Conservation (phyloP, 2,113 vertebrate species). For the Phrynosoma platyrhinos region DNA sequence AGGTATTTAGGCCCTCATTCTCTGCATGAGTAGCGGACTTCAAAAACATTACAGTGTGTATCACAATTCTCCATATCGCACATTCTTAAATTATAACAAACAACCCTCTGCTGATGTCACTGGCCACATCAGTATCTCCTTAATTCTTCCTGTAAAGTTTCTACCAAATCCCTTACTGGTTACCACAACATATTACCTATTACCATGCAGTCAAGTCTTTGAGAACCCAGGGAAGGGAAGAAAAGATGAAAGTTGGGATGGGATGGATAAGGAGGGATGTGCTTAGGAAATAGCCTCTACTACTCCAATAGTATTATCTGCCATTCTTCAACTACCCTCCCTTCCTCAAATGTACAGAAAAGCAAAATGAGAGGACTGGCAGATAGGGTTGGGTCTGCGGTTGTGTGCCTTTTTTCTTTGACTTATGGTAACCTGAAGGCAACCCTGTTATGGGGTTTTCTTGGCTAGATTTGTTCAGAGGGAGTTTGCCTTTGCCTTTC, state of each 20-base stretch:
- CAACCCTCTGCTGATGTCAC: too few relatives aligned
- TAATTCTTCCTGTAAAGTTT: not conserved
- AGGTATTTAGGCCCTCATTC: not conserved
- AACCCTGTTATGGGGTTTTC: too few relatives aligned
- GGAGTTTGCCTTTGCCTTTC: too few relatives aligned
- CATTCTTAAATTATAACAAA: not conserved
- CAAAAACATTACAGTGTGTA: not conserved
- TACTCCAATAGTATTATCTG: not conserved
- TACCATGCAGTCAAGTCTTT: too few relatives aligned
- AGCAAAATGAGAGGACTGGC: not conserved
- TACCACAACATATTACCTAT: not conserved
- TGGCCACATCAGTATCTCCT: not conserved
- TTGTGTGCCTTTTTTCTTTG: too few relatives aligned
- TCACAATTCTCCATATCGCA: not conserved
- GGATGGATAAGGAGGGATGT: not conserved
- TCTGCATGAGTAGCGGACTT: not conserved
- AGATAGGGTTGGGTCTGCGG: too few relatives aligned
- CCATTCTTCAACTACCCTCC: too few relatives aligned
- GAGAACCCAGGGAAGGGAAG: not conserved
- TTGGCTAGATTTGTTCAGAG: too few relatives aligned
- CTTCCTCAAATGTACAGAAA: not conserved
- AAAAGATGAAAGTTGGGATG: too few relatives aligned
- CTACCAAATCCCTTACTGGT: not conserved
- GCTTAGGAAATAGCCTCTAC: too few relatives aligned
- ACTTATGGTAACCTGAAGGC: too few relatives aligned